phyloP scores from a whole-genome alignment of 1,140 invertebrate species.

The Helicoverpa zea region DNA sequence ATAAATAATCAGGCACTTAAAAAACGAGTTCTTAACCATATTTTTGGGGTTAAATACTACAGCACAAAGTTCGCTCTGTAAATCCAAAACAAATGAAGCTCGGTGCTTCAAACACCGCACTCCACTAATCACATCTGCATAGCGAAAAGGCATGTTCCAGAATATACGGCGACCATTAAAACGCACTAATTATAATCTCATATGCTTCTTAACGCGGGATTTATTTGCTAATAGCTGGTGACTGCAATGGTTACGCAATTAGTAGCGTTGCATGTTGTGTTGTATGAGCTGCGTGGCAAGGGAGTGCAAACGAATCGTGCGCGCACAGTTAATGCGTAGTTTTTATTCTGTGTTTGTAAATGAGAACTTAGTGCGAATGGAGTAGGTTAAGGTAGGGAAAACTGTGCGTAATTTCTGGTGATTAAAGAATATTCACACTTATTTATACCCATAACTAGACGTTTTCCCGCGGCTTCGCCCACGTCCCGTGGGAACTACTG shows the following conservation, averaged over 20 bases:
- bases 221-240: conserved; percentile 3
- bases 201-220: conserved; percentile 29
- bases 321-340: background rate
- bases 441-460: too few species aligned
- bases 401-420: too few species aligned
- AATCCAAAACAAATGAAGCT: background rate
- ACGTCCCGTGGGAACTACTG: too few species aligned
- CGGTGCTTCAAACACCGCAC: background rate
- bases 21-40: background rate
- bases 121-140: conserved; percentile 4
- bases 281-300: background rate
- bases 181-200: conserved; percentile 34
- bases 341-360: background rate
- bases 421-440: too few species aligned
- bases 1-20: background rate
- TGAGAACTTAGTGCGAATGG: background rate
- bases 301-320: conserved; percentile 4
- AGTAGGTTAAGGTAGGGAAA: background rate
- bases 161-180: conserved; percentile 2
- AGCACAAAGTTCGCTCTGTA: background rate
- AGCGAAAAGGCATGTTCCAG: conserved; percentile 8
- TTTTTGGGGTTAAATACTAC: background rate
- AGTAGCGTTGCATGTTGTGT: conserved; percentile 33
- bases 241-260: conserved; percentile 35
- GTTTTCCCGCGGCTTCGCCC: too few species aligned